Percentiles rank a stretch among this genome's conserved stretches.
Evolutionary conservation across 2,113 vertebrate genomes (phyloP).

Genomic region (Etheostoma cragini): DNA sequence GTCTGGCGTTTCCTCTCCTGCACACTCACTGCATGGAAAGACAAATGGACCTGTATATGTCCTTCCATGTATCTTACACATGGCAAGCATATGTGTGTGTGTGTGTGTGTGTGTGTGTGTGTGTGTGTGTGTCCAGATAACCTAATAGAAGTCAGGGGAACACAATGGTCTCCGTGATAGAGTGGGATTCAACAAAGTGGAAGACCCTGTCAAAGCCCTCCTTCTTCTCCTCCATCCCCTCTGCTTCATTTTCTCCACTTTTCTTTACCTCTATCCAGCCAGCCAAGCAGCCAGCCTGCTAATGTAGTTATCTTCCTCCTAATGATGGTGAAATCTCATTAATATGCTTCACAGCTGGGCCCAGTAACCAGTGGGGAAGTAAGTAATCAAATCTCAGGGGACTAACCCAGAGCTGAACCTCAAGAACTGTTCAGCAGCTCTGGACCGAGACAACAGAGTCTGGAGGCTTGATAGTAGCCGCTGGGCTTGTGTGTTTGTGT

Average conservation of each 20-base stretch:
- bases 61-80: slow-evolving; percentile 39
- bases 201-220: slow-evolving; percentile 54
- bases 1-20: slow-evolving; percentile 54
- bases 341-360: slow-evolving; percentile 84
- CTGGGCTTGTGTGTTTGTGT: slow-evolving; percentile 53
- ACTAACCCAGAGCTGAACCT: slow-evolving; percentile 83
- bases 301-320: slow-evolving; percentile 79
- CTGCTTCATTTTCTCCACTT: slow-evolving; percentile 56
- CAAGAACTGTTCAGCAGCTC: slow-evolving; percentile 60
- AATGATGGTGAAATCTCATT: slow-evolving; percentile 84
- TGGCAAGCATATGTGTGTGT: slow-evolving; percentile 19
- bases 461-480: slow-evolving; percentile 69
- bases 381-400: slow-evolving; percentile 81
- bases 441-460: slow-evolving; percentile 58
- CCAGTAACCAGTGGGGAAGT: slow-evolving; percentile 80
- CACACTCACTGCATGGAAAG: slow-evolving; percentile 44
- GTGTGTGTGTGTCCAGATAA: slow-evolving; percentile 48
- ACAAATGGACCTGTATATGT: slow-evolving; percentile 64
- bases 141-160: slow-evolving; percentile 64
- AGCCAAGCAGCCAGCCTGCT: slow-evolving; percentile 69
- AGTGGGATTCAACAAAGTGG: slow-evolving; percentile 67
- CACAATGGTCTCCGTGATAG: slow-evolving; percentile 52
- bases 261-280: slow-evolving; percentile 62
- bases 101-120: slow-evolving; percentile 13
- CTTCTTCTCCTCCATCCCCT: slow-evolving; percentile 22